These are phyloP conservation scores for Calosoma granatense DNA, from an alignment of 1,140 invertebrate species.

Conservation along the genomic window DNA sequence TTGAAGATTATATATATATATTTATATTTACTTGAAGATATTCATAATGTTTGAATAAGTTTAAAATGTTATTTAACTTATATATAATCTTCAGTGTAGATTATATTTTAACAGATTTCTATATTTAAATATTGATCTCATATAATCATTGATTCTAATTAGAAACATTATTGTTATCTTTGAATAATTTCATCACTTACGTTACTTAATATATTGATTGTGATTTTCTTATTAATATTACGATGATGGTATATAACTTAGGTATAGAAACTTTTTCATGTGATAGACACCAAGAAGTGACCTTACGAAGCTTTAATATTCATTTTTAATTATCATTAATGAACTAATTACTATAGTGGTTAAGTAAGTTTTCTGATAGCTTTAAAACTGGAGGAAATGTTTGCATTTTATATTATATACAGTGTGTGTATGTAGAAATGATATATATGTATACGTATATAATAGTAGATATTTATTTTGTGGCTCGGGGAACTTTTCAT, in stretches of 20 bases:
- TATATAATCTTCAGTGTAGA: neutral
- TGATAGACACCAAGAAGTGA: conserved; percentile 4
- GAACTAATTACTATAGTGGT: too few relatives aligned
- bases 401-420: neutral
- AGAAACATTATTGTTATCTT: too few relatives aligned
- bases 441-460: too few relatives aligned
- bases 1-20: neutral
- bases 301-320: conserved; percentile 5
- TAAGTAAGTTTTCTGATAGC: neutral
- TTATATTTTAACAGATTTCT: neutral
- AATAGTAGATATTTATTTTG: neutral
- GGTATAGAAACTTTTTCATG: neutral
- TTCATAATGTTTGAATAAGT: too few relatives aligned
- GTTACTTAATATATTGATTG: too few relatives aligned
- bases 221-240: too few relatives aligned
- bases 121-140: too few relatives aligned
- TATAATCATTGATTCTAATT: too few relatives aligned
- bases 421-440: neutral
- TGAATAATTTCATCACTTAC: too few relatives aligned
- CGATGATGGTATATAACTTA: too few relatives aligned
- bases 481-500: neutral
- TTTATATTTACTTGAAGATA: neutral
- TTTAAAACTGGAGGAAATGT: neutral
- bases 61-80: neutral
- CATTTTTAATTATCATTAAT: neutral